Base-by-base conservation (phyloP, 2,113 vertebrate genomes). In the Bubo blakistoni region DNA sequence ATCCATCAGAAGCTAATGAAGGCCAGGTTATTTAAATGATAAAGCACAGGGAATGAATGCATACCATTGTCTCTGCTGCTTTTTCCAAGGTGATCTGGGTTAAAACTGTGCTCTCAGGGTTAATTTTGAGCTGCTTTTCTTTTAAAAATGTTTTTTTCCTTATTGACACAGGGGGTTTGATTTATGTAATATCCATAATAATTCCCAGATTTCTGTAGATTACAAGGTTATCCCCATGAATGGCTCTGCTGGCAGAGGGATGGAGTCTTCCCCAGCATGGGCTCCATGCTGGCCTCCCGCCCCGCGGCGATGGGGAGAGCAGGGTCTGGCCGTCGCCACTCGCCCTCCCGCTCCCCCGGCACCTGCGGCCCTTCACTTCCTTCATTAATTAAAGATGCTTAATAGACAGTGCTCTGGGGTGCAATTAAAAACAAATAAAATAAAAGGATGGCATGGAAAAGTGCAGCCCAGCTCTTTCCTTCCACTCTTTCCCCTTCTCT, bases 1-100 rank as follows among this genome's bases (percentile, higher is more conserved):
- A 79, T 96, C 94, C 66, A 61, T 61, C 81, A 46, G 65, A 54
- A 90, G 79, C 66, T 79, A 49, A 93, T 21, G 88, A 90, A 95
- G 93, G 84, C 90, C 54, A 54, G 36, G 74, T 86, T 92, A 96
- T 96, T 94, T 93, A 95, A 93, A 95, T 93, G 71, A 93, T 63
- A 95, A 93, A 92, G 66, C 74, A 82, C 10, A 13, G 65, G 13
- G 57, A 47, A 87, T 92, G 89, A 96, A 95, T 96, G 92, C 62
- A 34, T 80, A 15, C 88, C 66, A 73, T 91, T 97, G 92, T 95
- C 81, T 67, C 9, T 63, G 51, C 18, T 5, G 8, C 72, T 34
- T 78, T 88, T 93, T 65, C 90, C 92, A 90, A 88, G 92, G 94
- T 92, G 94, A 77, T 82, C 29, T 80, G 66, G 71, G 85, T 94